These are phyloP conservation scores for Pollenia griseotomentosa DNA, from an alignment of 2,888 invertebrate genomes.

Conservation along the genomic window DNA sequence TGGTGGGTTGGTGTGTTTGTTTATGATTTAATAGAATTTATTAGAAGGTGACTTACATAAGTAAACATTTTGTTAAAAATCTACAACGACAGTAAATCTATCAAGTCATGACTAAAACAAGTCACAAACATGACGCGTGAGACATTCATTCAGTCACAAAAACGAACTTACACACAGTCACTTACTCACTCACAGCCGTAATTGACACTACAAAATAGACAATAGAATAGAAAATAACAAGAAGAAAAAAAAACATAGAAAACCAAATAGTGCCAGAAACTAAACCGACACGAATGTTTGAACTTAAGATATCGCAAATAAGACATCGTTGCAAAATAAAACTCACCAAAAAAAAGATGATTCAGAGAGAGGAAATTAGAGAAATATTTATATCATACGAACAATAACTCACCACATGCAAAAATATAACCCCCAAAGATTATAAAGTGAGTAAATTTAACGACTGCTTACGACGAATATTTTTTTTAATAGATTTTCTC, in stretches of 20 bases:
- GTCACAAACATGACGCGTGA: slow-evolving; percentile 72
- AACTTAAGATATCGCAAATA: slow-evolving; percentile 34
- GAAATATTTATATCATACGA: not conserved
- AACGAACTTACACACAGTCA: not conserved
- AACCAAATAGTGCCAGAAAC: slow-evolving; percentile 44
- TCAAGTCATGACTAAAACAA: slow-evolving; percentile 70
- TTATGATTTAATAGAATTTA: slow-evolving; percentile 55
- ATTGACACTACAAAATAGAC: not conserved
- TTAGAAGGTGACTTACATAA: slow-evolving; percentile 59
- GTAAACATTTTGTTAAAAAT: slow-evolving; percentile 59
- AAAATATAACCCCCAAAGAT: not conserved
- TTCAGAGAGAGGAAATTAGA: not conserved
- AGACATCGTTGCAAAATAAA: slow-evolving; percentile 14
- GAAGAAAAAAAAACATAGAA: slow-evolving; percentile 4
- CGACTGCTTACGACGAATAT: no score
- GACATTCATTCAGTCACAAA: slow-evolving; percentile 56
- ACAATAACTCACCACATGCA: slow-evolving; percentile 10
- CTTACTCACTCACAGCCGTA: not conserved
- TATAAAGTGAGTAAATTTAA: no score
- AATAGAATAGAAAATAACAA: slow-evolving; percentile 17
- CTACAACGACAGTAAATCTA: slow-evolving; percentile 70
- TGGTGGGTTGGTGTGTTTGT: not conserved
- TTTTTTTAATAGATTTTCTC: no score
- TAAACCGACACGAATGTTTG: slow-evolving; percentile 36
- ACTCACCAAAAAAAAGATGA: slow-evolving; percentile 6